Evolutionary conservation across 2,113 vertebrate species (phyloP), one percentile per base, ranked within the genome.

Genomic region (Notothenia coriiceps): DNA sequence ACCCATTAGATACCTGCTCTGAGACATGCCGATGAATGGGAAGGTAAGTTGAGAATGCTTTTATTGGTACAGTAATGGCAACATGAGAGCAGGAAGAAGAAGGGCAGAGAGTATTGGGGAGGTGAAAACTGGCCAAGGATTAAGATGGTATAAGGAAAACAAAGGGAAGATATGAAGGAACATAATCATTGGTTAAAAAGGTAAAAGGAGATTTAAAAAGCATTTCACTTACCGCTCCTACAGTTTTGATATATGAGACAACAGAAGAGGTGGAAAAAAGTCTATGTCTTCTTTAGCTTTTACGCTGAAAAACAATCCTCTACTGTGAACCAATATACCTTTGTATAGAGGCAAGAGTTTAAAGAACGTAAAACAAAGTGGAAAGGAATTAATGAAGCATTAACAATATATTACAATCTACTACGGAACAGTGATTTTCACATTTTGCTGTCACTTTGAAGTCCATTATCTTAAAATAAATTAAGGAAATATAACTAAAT

Each of bases 21-120:
- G 55, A 71, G 56, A 72, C 47, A 68, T 59, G 46, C 52, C 55
- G 40, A n/a, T 35, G 68, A 43, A 70, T 70, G 57, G 55, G 10
- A 51, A 47, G 43, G 74, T 68, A 59, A 71, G 55, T 50, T 65
- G 63, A 75, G 70, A 77, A 64, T 46, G 52, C 33, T 64, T 86
- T 51, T 75, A 33, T 54, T 75, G 59, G 50, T 22, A 22, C 22
- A 22, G 22, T 0, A 54, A 64, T 2, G 1, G 25, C 18, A 74
- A 71, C 2, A 52, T 3, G 33, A 84, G 35, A 77, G 44, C 56
- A 20, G 13, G 44, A 40, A 67, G 22, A 71, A 46, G 50, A 1
- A 50, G 10, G 13, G 6, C 4, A 47, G 51, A 15, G 25, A 20
- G 14, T 25, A n/a, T 25, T 50, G n/a, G 14, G 17, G 17, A 22